Conservation (phyloP, 2,888 invertebrate species). For the Drosophila peninsularis region DNA sequence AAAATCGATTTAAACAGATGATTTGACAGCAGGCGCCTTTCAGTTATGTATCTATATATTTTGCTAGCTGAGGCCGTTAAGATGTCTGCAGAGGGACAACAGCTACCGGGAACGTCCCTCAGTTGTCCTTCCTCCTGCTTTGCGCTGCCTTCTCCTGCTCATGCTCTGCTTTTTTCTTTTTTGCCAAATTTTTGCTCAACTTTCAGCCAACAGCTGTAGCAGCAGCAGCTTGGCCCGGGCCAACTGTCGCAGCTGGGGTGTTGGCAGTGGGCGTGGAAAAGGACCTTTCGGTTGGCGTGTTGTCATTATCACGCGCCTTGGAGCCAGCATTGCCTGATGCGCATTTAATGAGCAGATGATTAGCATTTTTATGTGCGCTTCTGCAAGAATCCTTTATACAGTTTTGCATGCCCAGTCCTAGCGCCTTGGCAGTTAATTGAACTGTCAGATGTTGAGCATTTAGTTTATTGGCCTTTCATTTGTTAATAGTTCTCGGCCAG, state of each 20-base stretch:
- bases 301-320: constrained; percentile 61
- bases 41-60: constrained; percentile 37
- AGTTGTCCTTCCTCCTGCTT: constrained; percentile 34
- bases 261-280: constrained; percentile 5
- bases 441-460: constrained; percentile 40
- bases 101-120: constrained; percentile 36
- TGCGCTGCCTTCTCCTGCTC: background rate
- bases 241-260: constrained; percentile 1
- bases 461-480: constrained; percentile 36
- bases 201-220: constrained; percentile 58
- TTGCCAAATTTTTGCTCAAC: constrained; percentile 53
- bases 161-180: constrained; percentile 10
- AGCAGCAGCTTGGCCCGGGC: constrained; percentile 27
- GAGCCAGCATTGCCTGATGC: constrained; percentile 52
- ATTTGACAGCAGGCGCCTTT: constrained; percentile 62
- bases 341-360: constrained; percentile 77
- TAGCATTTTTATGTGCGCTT: constrained; percentile 59
- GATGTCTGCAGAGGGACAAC: constrained; percentile 23
- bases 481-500: constrained; percentile 28
- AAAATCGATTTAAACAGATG: constrained; percentile 79
- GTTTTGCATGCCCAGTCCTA: constrained; percentile 28
- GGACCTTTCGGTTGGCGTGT: constrained; percentile 42
- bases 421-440: constrained; percentile 42
- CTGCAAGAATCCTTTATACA: constrained; percentile 38
- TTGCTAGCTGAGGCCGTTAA: constrained; percentile 39